phyloP scores from a whole-genome alignment of 2,797 vertebrate genomes.

The Moxostoma hubbsi region DNA sequence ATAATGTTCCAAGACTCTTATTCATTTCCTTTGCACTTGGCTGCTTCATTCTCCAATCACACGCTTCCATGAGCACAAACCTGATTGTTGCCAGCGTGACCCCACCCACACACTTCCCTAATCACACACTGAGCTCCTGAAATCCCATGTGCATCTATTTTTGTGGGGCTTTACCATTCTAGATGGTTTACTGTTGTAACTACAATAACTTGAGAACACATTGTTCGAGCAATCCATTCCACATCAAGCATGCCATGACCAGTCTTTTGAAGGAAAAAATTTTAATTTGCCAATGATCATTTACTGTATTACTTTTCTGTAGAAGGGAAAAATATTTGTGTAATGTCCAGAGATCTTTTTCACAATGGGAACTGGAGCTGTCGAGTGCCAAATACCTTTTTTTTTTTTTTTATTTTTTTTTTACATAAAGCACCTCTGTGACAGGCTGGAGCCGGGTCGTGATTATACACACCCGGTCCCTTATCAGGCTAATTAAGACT shows the following conservation, averaged over 20 bases:
- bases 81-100: conserved; percentile 59
- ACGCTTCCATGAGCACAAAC: conserved; percentile 62
- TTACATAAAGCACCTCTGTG: no score
- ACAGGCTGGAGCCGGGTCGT: no score
- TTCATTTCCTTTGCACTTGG: background rate
- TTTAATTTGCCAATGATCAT: background rate
- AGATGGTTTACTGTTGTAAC: background rate
- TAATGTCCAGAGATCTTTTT: no score
- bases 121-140: conserved; percentile 13
- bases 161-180: conserved; percentile 27
- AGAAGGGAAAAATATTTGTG: no score
- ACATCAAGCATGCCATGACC: background rate
- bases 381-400: no score
- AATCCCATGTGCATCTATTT: conserved; percentile 49
- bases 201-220: background rate
- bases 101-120: conserved; percentile 60
- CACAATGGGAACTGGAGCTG: no score
- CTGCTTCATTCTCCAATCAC: conserved; percentile 49
- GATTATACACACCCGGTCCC: no score
- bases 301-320: background rate
- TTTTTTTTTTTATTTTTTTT: no score
- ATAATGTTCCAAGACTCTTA: background rate
- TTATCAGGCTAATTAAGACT: no score
- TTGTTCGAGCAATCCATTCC: background rate
- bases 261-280: background rate